Evolutionary conservation across 2,888 invertebrate genomes (phyloP).

Genomic region (Amiota communis): DNA sequence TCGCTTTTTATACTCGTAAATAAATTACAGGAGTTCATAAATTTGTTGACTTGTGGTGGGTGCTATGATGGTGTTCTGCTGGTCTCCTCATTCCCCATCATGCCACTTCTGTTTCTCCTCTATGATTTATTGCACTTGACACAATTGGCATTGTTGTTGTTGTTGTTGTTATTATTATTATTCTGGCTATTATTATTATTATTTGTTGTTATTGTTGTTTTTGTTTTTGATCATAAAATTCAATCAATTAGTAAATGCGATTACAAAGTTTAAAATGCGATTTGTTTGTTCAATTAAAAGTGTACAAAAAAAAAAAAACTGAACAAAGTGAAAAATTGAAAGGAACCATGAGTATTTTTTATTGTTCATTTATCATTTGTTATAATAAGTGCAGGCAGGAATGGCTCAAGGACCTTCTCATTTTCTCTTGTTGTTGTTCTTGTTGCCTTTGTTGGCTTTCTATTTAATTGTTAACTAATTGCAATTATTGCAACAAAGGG

Average conservation of each 20-base stretch:
- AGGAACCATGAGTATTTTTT: conserved; percentile 8
- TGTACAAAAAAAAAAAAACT: not conserved
- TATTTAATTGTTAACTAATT: conserved; percentile 20
- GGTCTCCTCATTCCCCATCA: not conserved
- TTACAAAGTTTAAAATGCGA: conserved; percentile 37
- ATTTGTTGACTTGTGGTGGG: not conserved
- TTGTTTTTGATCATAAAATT: conserved; percentile 24
- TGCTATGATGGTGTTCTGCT: not conserved
- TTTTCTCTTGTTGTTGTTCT: not conserved
- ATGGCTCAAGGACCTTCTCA: conserved; percentile 20
- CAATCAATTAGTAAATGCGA: conserved; percentile 36
- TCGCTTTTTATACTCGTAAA: not conserved
- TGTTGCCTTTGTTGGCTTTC: conserved; percentile 5
- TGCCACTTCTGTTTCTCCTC: not conserved
- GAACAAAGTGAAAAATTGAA: not conserved
- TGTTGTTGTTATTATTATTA: not conserved
- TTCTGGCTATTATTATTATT: not conserved
- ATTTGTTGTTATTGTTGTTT: not conserved
- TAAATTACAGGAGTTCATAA: conserved; percentile 8
- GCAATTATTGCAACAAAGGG: conserved; percentile 15
- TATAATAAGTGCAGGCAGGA: conserved; percentile 10
- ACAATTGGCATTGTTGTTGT: conserved; percentile 8
- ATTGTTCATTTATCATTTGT: conserved; percentile 18
- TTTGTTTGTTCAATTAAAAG: conserved; percentile 37
- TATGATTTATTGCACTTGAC: conserved; percentile 31